A percentile compares a stretch with the other conserved stretches of the same genome.
phyloP scores from a whole-genome alignment of 2,113 vertebrate genomes.

The Zosterops borbonicus region DNA sequence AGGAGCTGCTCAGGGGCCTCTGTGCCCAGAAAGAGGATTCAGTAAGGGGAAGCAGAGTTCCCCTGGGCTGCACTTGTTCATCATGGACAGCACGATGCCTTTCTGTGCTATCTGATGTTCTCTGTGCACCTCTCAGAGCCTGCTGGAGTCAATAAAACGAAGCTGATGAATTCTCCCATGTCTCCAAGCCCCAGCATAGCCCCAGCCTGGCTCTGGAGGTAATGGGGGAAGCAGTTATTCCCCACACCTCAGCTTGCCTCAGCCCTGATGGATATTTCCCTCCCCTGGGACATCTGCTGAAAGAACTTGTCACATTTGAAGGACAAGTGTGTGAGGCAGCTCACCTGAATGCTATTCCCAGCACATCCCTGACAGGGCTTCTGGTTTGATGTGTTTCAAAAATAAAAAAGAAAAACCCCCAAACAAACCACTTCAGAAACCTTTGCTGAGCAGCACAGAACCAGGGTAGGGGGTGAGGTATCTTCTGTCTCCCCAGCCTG shows the following conservation, averaged over 20 bases:
- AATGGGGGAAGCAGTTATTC: neutral
- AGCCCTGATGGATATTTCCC: neutral
- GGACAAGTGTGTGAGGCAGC: neutral
- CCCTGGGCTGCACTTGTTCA: neutral
- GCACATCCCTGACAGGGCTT: neutral
- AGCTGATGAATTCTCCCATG: neutral
- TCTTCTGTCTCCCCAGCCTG: neutral
- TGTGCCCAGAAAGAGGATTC: neutral
- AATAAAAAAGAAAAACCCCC: neutral
- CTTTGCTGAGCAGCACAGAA: neutral
- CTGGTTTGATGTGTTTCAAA: neutral
- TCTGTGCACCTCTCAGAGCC: neutral
- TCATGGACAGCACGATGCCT: fast-evolving
- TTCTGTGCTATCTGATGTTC: neutral
- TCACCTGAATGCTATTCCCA: neutral
- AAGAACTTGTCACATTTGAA: neutral
- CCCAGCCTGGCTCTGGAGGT: neutral
- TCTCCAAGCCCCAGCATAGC: neutral
- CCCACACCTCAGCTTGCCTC: neutral
- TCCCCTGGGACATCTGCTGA: neutral
- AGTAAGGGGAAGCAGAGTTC: neutral
- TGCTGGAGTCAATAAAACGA: neutral
- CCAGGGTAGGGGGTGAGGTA: neutral
- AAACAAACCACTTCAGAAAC: neutral
- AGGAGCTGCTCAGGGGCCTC: neutral